A percentile compares a stretch with the other conserved stretches of the same genome.
Evolutionary conservation across 1,140 invertebrate species (phyloP).

Genomic region (Neodiprion virginianus): DNA sequence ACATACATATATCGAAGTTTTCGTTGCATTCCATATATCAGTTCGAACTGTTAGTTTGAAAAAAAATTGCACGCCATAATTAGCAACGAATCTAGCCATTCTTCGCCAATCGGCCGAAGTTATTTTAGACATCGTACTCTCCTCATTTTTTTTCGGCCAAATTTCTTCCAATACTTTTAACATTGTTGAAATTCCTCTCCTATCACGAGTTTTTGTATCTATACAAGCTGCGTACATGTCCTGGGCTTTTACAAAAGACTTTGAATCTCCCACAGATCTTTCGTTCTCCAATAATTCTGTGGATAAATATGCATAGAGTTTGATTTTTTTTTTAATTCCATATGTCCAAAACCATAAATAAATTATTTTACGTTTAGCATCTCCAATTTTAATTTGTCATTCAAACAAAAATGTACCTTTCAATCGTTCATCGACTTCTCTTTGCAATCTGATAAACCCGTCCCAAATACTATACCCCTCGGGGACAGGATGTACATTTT

Average conservation of each 20-base stretch:
- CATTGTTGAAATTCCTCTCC: background rate
- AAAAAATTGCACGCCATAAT: constrained; percentile 3
- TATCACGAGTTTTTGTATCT: background rate
- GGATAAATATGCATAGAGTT: background rate
- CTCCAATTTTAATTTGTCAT: background rate
- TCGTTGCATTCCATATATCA: background rate
- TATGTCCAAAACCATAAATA: no score
- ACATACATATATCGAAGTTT: background rate
- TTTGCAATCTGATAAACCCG: background rate
- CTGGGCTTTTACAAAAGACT: background rate
- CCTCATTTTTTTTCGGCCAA: background rate
- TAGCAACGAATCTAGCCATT: background rate
- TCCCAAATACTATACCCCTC: background rate
- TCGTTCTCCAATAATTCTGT: background rate
- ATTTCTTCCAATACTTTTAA: background rate
- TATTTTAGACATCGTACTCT: background rate
- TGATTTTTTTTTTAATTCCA: no score
- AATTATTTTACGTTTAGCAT: background rate
- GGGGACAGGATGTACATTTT: background rate
- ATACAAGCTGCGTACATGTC: background rate
- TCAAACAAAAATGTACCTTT: background rate
- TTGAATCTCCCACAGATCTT: background rate
- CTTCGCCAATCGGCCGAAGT: background rate
- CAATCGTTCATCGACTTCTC: background rate
- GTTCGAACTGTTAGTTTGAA: background rate